Conservation (phyloP, 2,888 invertebrate genomes). For the Urechis unicinctus region DNA sequence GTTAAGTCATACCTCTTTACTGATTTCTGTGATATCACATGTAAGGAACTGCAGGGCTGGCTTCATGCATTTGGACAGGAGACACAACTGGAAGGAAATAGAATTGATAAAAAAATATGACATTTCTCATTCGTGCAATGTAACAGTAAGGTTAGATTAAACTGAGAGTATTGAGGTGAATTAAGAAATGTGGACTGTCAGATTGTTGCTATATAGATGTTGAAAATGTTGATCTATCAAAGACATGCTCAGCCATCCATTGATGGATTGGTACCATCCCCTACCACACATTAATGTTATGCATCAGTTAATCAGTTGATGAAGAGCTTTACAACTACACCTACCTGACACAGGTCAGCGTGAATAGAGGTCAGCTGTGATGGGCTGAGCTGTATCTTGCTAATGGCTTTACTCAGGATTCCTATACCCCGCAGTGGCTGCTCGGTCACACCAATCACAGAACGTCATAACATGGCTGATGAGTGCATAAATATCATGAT, state of each 20-base stretch:
- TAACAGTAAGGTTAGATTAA: too few relatives aligned
- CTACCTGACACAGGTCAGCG: constrained; percentile 77
- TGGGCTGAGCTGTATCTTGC: constrained; percentile 78
- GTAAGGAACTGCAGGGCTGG: constrained; percentile 83
- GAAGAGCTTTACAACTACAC: too few relatives aligned
- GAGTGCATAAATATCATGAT: too few relatives aligned
- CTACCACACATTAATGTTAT: too few relatives aligned
- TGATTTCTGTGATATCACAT: constrained; percentile 84
- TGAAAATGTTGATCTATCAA: too few relatives aligned
- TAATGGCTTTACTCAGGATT: constrained; percentile 74
- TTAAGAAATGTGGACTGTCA: too few relatives aligned
- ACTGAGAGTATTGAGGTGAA: not conserved
- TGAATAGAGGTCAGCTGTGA: constrained; percentile 90
- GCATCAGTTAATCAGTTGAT: too few relatives aligned
- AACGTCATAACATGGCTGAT: too few relatives aligned
- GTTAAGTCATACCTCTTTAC: constrained; percentile 62
- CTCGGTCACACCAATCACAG: too few relatives aligned
- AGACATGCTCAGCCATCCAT: too few relatives aligned
- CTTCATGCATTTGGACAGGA: constrained; percentile 84
- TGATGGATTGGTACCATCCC: too few relatives aligned
- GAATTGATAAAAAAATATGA: not conserved
- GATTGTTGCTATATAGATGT: too few relatives aligned
- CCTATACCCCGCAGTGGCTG: constrained; percentile 76
- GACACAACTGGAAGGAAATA: constrained; percentile 60
- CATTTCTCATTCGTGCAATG: not conserved